Evolutionary conservation across 1,140 invertebrate genomes (phyloP), one percentile per base, ranked within the genome.

Genomic region (Musca domestica): DNA sequence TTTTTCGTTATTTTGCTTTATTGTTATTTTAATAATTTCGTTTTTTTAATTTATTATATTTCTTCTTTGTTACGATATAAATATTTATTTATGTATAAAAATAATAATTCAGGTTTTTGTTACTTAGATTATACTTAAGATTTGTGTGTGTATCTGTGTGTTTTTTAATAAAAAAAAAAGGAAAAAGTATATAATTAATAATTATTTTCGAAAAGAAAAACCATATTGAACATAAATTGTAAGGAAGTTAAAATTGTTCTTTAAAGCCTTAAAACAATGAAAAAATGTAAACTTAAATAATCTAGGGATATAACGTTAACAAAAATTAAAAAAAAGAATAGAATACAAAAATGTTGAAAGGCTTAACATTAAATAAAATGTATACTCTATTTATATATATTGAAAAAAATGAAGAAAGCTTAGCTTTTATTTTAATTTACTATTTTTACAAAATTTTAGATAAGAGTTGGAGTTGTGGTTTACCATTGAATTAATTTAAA

Each of bases 1-100:
- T 54, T 19, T 61, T 41, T 41, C 34, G 34, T 41, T 41, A n/a
- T n/a, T 46, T 54, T 25, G 7, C 15, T 61, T 61, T 61, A 5
- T 61, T 19, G 34, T 3, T 61, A 34, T 34, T 61, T 19, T 34
- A 30, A 61, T 34, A 61, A 61, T 41, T 41, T 61, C 56, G 34
- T 61, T 61, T 61, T 61, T 34, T 61, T 54, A 61, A 2, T 61
- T 61, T 30, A 61, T 41, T 41, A 10, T 41, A 41, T 41, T 9
- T 12, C 34, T 41, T 41, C 9, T 30, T 30, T 30, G 27, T 30
- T 30, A 30, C 3, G 27, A 4, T 41, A 41, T 41, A 41, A 41
- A 41, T 41, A 41, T 41, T 7, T 41, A 41, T 41, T 2, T 41
- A 12, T 41, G 12, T 41, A 41, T 41, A 41, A 41, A 41, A 41